Base-by-base conservation (phyloP, 2,113 vertebrate genomes). In the Phoenicopterus ruber region DNA sequence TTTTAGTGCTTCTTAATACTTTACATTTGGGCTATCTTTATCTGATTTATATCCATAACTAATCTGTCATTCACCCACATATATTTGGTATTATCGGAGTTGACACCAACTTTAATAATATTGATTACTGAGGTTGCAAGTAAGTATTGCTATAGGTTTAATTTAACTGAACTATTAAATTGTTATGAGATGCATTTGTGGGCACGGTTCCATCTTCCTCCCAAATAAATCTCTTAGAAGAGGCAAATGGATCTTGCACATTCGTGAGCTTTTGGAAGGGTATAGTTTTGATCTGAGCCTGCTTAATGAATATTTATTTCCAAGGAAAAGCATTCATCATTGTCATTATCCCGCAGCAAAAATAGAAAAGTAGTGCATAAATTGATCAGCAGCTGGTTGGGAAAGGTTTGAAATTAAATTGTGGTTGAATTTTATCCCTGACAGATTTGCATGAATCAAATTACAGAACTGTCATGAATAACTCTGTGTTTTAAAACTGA, bases 231-330 rank as follows among this genome's bases (percentile, higher is more conserved):
- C 86, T 98, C 70, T 81, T 46, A 14, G n/a, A 91, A 50, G 61
- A 95, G 47, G n/a, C 49, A 90, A 97, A 97, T 90, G 78, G 87
- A 66, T 82, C 92, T 97, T 93, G 32, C 57, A 90, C 52, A 93
- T 94, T 90, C 0, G 5, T 90, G 71, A 49, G 70, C 90, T 94
- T 94, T 94, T 82, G 67, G 96, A 97, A 61, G 46, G 52, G 70
- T 89, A 86, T 85, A 91, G 86, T 96, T 97, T 97, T 97, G 94
- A 98, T 97, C 66, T 96, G 42, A 96, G 59, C 42, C 66, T 96
- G 82, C 85, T 97, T 96, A 97, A 97, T 98, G 96, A 98, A 98
- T 98, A 98, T 98, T 97, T 97, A 98, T 98, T 98, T 97, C 54
- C 67, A 96, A 79, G 96, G 96, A 95, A 98, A 98, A 97, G 32